Conservation (phyloP, 2,113 vertebrate genomes). For the Chamaetylas fuelleborni region DNA sequence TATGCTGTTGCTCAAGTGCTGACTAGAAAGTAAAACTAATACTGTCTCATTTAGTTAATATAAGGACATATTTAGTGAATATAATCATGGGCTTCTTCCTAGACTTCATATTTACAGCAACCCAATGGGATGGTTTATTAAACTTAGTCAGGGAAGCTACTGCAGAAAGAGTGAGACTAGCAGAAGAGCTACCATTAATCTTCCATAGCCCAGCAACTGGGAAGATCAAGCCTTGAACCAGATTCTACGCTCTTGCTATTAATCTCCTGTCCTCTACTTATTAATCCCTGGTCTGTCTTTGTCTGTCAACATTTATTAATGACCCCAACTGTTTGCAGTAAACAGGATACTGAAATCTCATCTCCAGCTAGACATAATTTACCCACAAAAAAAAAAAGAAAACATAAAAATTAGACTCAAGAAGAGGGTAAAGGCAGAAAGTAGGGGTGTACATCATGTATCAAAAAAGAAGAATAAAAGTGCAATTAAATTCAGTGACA, state of each 20-base stretch:
- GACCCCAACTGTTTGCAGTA: neutral
- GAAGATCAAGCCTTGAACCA: slow-evolving; percentile 35
- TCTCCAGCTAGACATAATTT: slow-evolving; percentile 9
- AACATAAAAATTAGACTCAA: neutral
- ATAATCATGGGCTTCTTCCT: neutral
- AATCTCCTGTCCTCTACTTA: slow-evolving; percentile 36
- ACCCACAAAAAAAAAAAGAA: neutral
- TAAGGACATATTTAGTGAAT: neutral
- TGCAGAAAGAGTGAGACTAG: neutral
- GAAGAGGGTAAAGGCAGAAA: neutral
- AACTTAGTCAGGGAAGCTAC: neutral
- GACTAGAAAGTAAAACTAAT: neutral
- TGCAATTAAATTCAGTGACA: neutral
- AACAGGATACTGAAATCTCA: slow-evolving; percentile 34
- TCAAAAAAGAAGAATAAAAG: neutral
- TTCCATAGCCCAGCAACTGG: slow-evolving; percentile 4
- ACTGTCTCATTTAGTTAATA: neutral
- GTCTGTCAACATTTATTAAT: slow-evolving; percentile 52
- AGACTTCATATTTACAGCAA: slow-evolving; percentile 24
- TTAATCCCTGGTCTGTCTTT: slow-evolving; percentile 53
- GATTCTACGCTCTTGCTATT: slow-evolving; percentile 16
- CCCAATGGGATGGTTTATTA: neutral
- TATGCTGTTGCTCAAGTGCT: neutral
- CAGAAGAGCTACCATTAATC: slow-evolving; percentile 39
- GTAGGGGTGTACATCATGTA: neutral